Base-by-base conservation (phyloP, 1,140 invertebrate genomes). In the Drosophila baimaii region DNA sequence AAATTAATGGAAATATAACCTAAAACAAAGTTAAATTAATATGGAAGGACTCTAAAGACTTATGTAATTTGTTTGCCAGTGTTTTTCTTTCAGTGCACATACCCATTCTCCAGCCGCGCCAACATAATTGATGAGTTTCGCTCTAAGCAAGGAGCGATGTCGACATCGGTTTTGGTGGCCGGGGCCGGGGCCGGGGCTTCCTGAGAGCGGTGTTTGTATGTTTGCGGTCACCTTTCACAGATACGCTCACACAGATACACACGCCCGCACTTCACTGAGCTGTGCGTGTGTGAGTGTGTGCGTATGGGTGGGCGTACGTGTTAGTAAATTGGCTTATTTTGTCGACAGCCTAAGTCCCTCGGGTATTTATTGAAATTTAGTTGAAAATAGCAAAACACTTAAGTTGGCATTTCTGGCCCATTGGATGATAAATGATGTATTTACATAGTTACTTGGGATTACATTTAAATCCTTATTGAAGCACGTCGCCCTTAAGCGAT, bases 301-400 rank as follows among this genome's bases (percentile, higher is more conserved):
- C n/a, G n/a, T n/a, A n/a, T 39, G 13, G 41, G n/a, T 57, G 47
- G 23, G 64, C 47, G 44, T 49, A 39, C 41, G 43, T 68, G 59
- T 58, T 58, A 58, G 84, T 80, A 88, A 88, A 88, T 88, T 88
- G 83, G 83, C 83, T 88, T 88, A 89, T 77, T 89, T 83, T 77
- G 84, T 89, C 84, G 84, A 83, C 84, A 88, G 83, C 75, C 68
- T 73, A 83, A 83, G 84, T 77, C 83, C 77, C 68, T 49, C 41
- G 77, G 83, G 83, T 80, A 77, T 88, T 88, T 88, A 88, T 88
- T 88, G 83, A 88, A 88, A 83, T 89, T 83, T 89, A 89, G 79
- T 83, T 65, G 80, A 77, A 77, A 80, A 80, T 88, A 62, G 83
- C 68, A 47, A 88, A 88, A 83, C 84, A 88, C 84, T 89, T 88